Percentiles rank a stretch among this genome's conserved stretches.
Evolutionary conservation across 2,888 invertebrate genomes (phyloP).

Genomic region (Lasioglossum vierecki): DNA sequence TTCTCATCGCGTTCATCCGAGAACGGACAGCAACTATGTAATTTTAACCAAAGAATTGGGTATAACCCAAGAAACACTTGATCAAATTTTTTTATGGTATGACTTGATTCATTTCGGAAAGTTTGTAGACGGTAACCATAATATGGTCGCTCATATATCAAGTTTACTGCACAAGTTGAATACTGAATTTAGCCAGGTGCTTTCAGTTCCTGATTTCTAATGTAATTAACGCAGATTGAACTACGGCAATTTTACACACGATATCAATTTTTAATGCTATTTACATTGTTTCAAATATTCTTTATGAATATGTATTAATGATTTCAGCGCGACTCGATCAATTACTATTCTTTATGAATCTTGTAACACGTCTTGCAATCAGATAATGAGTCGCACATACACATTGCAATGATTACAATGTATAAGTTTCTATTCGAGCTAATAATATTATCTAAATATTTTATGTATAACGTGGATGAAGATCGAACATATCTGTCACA

Average conservation of each 20-base stretch:
- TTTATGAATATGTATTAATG: too few relatives aligned
- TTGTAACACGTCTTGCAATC: neutral
- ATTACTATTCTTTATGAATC: neutral
- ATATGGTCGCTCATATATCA: slow-evolving; percentile 21
- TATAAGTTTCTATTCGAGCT: neutral
- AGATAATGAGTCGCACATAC: neutral
- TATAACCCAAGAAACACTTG: neutral
- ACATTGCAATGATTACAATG: neutral
- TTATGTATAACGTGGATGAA: neutral
- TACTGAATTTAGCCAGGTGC: slow-evolving; percentile 41
- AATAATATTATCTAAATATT: neutral
- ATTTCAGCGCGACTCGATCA: too few relatives aligned
- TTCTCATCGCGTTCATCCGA: neutral
- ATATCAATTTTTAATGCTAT: slow-evolving; percentile 26
- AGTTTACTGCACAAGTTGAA: slow-evolving; percentile 39
- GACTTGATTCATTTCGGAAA: slow-evolving; percentile 16
- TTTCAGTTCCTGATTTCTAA: slow-evolving; percentile 53
- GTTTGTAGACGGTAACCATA: slow-evolving; percentile 20
- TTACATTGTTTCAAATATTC: neutral
- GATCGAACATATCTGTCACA: neutral
- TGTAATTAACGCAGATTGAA: slow-evolving; percentile 53
- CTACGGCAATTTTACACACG: slow-evolving; percentile 2
- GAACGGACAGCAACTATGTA: neutral
- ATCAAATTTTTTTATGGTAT: neutral
- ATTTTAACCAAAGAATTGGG: neutral